These are phyloP conservation scores for Rattus rattus DNA, from an alignment of 2,113 vertebrate species.

Conservation along the genomic window DNA sequence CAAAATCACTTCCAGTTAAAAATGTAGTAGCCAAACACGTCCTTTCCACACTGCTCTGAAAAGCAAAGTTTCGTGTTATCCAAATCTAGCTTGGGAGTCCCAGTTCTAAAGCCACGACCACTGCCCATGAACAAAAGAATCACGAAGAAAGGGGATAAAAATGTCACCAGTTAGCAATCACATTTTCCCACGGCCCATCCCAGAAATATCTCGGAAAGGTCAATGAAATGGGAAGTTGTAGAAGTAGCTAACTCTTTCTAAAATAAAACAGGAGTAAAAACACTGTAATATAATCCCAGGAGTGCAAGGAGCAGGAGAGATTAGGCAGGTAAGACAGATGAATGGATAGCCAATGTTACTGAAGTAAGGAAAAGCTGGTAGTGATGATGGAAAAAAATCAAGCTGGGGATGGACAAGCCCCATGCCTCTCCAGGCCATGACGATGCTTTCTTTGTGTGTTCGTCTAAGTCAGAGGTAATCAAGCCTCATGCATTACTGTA, in stretches of 20 bases:
- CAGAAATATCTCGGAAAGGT: conserved; percentile 33
- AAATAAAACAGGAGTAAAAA: conserved; percentile 59
- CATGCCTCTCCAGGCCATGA: background rate
- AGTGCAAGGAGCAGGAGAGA: background rate
- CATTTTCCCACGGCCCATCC: background rate
- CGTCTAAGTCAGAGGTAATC: background rate
- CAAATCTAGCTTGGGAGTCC: background rate
- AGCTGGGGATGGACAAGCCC: background rate
- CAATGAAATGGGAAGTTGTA: conserved; percentile 19
- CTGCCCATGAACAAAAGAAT: background rate
- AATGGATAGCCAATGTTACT: background rate
- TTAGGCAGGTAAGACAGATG: background rate
- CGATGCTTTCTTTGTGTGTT: background rate
- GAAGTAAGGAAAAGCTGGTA: background rate
- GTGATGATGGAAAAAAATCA: background rate
- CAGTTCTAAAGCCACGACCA: background rate
- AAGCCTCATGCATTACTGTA: background rate
- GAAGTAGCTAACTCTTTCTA: conserved; percentile 40
- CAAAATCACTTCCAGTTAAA: background rate
- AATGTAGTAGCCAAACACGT: background rate
- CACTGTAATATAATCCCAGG: background rate
- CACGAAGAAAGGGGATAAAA: conserved; percentile 21
- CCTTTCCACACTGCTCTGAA: background rate
- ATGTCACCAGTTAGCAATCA: background rate
- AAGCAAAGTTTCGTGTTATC: background rate